phyloP scores from a whole-genome alignment of 1,140 invertebrate species.

The Bombus vancouverensis region DNA sequence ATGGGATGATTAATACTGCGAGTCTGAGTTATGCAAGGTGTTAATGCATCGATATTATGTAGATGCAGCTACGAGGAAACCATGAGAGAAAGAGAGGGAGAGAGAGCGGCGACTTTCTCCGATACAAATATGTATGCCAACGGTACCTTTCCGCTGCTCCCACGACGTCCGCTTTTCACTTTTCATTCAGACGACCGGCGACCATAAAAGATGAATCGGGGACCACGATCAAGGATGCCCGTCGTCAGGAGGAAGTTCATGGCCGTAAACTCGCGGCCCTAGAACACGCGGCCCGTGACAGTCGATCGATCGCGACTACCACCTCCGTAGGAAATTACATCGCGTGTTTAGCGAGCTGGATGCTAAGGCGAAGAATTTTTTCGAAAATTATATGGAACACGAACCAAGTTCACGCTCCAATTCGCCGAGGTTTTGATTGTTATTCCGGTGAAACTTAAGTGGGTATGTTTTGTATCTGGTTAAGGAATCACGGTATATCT shows the following conservation, averaged over 20 bases:
- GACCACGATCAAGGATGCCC: slow-evolving; percentile 61
- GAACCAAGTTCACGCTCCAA: neutral
- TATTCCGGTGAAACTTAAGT: slow-evolving; percentile 4
- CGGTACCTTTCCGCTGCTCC: slow-evolving; percentile 52
- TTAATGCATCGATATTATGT: slow-evolving; percentile 73
- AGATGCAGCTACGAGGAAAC: slow-evolving; percentile 34
- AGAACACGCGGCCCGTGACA: neutral
- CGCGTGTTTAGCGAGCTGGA: neutral
- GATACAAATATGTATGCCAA: slow-evolving; percentile 77
- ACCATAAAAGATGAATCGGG: slow-evolving; percentile 40
- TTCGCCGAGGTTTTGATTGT: neutral
- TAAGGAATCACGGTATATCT: neutral
- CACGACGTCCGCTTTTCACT: slow-evolving; percentile 69
- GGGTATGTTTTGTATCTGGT: neutral
- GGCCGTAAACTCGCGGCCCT: slow-evolving; percentile 16
- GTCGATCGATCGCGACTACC: neutral
- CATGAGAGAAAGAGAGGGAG: slow-evolving; percentile 14
- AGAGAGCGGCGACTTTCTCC: slow-evolving; percentile 72
- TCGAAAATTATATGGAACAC: neutral
- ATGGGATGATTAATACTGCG: slow-evolving; percentile 64
- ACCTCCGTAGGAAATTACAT: neutral
- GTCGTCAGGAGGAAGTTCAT: slow-evolving; percentile 55
- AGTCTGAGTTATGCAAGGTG: slow-evolving; percentile 68
- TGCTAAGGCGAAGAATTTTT: neutral
- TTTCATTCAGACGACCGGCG: slow-evolving; percentile 65